Evolutionary conservation across 2,113 vertebrate species (phyloP).

Genomic region (Malaclemys terrapin): DNA sequence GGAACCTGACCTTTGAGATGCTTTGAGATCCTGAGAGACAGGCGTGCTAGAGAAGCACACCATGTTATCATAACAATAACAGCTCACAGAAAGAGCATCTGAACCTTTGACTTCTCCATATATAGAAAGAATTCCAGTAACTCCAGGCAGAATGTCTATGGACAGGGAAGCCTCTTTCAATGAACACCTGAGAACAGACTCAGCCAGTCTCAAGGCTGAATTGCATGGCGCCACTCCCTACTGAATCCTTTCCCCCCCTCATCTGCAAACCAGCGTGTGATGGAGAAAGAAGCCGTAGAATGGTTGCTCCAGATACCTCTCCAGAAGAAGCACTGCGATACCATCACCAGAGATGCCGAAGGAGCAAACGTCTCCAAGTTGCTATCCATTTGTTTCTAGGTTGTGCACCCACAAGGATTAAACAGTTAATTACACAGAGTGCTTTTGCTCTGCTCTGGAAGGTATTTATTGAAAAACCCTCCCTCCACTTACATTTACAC

Average conservation of each 20-base stretch:
- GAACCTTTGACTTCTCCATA: not conserved
- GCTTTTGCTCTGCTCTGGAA: not conserved
- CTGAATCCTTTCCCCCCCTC: not conserved
- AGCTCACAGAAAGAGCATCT: not conserved
- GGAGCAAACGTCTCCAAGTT: not conserved
- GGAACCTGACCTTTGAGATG: not conserved
- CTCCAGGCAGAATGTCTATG: not conserved
- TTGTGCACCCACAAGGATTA: not conserved
- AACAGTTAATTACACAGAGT: not conserved
- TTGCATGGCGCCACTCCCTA: not conserved
- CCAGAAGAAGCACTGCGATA: not conserved
- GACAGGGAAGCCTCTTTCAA: not conserved
- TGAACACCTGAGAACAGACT: not conserved
- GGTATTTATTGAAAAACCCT: not conserved
- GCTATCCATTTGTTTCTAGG: not conserved
- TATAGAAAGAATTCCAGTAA: not conserved
- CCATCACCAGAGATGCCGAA: not conserved
- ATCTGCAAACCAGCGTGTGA: not conserved
- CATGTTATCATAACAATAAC: accelerated
- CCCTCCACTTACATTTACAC: not conserved
- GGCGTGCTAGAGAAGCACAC: not conserved
- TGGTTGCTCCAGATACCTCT: not conserved
- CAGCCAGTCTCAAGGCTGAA: not conserved
- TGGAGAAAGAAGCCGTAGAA: not conserved
- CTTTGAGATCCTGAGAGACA: not conserved